These are phyloP conservation scores for Erebia ligea DNA, from an alignment of 2,888 invertebrate species.

Conservation along the genomic window DNA sequence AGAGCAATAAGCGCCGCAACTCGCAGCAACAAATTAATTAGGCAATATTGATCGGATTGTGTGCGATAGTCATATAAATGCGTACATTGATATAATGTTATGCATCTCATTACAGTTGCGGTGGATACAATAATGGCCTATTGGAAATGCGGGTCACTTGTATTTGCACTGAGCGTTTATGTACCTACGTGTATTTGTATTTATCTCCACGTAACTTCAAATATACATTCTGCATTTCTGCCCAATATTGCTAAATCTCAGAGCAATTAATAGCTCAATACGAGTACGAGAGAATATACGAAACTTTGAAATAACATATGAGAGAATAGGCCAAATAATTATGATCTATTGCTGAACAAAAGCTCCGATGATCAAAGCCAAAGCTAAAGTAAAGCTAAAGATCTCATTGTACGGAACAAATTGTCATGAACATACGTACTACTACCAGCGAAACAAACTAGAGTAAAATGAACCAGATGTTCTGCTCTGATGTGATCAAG, in stretches of 20 bases:
- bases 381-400: not conserved
- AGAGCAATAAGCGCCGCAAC: constrained; percentile 39
- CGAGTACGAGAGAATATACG: no score
- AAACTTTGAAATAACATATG: no score
- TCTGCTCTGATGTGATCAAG: not conserved
- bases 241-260: no score
- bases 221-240: not conserved
- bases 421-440: not conserved
- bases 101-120: constrained; percentile 73
- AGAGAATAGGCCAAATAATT: no score
- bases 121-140: constrained; percentile 69
- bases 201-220: not conserved
- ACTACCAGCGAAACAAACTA: not conserved
- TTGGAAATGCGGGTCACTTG: constrained; percentile 74
- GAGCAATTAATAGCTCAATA: not conserved
- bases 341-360: no score
- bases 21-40: constrained; percentile 58
- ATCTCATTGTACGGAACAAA: not conserved
- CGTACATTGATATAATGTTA: constrained; percentile 48
- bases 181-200: not conserved
- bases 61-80: constrained; percentile 50
- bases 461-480: not conserved
- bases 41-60: constrained; percentile 69
- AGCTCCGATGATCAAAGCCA: not conserved
- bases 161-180: constrained; percentile 36